These are phyloP conservation scores for Osmerus eperlanus DNA, from an alignment of 2,113 vertebrate genomes.

Conservation along the genomic window DNA sequence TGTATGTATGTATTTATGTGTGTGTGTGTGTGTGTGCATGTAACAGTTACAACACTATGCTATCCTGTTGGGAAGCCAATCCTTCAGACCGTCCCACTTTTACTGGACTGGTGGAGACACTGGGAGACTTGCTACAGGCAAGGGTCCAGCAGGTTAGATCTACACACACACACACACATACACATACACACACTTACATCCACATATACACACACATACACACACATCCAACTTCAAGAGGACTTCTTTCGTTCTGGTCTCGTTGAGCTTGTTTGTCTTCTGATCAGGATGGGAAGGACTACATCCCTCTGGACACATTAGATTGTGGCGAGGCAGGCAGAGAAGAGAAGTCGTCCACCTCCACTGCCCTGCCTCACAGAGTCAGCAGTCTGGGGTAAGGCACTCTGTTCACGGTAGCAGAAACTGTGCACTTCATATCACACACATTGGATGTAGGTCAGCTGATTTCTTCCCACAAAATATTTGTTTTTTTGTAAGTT, in stretches of 20 bases:
- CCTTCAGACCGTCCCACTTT: conserved; percentile 84
- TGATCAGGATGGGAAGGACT: conserved; percentile 81
- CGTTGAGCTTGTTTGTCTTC: not conserved
- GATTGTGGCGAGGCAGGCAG: conserved; percentile 49
- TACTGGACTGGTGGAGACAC: conserved; percentile 69
- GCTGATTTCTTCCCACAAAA: too few relatives aligned
- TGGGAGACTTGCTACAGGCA: conserved; percentile 9
- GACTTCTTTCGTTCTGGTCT: too few relatives aligned
- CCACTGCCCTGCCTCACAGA: not conserved
- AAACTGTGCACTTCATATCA: too few relatives aligned
- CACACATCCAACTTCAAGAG: not conserved
- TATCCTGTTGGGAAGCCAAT: conserved; percentile 85
- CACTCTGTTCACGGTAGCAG: too few relatives aligned
- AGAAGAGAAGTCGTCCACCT: conserved; percentile 6
- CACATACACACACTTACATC: not conserved
- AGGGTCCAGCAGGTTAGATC: conserved; percentile 4
- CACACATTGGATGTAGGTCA: too few relatives aligned
- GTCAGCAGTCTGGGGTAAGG: not conserved
- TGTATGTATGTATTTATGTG: conserved; percentile 10
- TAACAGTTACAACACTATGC: conserved; percentile 87
- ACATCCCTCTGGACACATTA: conserved; percentile 75
- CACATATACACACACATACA: not conserved
- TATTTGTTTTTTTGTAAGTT: too few relatives aligned
- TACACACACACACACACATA: not conserved
- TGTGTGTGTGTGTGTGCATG: not conserved